Percentiles rank a stretch among this genome's conserved stretches.
phyloP scores from a whole-genome alignment of 2,113 vertebrate genomes.

The Plecotus auritus region DNA sequence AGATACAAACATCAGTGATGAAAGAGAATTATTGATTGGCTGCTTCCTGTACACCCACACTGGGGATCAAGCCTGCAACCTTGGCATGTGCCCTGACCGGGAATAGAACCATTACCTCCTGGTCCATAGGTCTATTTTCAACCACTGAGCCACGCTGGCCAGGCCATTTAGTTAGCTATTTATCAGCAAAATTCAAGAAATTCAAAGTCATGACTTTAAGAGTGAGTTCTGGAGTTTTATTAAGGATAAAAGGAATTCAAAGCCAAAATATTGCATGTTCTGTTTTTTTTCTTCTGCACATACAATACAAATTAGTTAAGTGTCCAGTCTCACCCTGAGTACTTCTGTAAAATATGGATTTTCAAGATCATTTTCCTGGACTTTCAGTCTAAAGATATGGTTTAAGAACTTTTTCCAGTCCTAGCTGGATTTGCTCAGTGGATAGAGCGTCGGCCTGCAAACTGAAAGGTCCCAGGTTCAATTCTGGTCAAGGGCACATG shows the following conservation, averaged over 20 bases:
- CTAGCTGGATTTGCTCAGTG: too few relatives aligned
- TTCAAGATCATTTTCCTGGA: neutral
- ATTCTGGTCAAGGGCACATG: too few relatives aligned
- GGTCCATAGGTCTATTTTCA: too few relatives aligned
- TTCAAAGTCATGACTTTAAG: neutral
- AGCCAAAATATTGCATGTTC: neutral
- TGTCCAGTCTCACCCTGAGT: neutral
- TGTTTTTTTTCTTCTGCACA: neutral
- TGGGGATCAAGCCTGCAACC: too few relatives aligned
- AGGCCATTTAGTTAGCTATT: neutral
- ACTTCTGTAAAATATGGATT: neutral
- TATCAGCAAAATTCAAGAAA: neutral
- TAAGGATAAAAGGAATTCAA: neutral
- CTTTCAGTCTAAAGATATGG: neutral
- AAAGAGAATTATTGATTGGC: too few relatives aligned
- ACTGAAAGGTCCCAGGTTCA: too few relatives aligned
- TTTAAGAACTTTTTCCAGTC: neutral
- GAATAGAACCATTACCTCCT: too few relatives aligned
- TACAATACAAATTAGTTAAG: neutral
- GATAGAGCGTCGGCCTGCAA: too few relatives aligned
- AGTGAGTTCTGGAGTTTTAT: neutral
- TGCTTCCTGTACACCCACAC: too few relatives aligned
- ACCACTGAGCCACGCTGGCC: too few relatives aligned
- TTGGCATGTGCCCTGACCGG: too few relatives aligned
- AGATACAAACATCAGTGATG: too few relatives aligned